These are phyloP conservation scores for Dryocosmus kuriphilus DNA, from an alignment of 2,888 invertebrate genomes.

Conservation along the genomic window DNA sequence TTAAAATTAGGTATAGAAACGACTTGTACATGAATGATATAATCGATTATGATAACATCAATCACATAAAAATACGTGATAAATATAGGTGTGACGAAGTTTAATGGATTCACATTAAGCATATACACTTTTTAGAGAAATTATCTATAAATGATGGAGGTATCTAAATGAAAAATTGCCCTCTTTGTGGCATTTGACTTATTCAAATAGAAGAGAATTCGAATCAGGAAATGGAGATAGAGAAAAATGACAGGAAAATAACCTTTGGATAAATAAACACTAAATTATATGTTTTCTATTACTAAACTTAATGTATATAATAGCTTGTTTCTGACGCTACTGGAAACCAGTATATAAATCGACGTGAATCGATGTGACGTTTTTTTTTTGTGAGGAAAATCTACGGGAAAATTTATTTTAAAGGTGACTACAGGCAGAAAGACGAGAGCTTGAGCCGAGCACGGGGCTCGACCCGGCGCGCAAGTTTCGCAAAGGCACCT, in stretches of 20 bases:
- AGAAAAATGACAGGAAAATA: not conserved
- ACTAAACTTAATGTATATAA: not conserved
- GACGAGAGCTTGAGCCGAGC: slow-evolving; percentile 54
- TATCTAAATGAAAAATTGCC: too few relatives aligned
- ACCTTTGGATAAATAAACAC: not conserved
- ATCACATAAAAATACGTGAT: too few relatives aligned
- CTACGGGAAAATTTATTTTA: slow-evolving; percentile 70
- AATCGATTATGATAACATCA: too few relatives aligned
- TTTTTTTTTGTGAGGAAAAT: slow-evolving; percentile 52
- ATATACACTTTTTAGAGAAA: too few relatives aligned
- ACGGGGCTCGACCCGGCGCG: slow-evolving; percentile 69
- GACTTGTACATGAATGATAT: too few relatives aligned
- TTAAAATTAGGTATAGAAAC: too few relatives aligned
- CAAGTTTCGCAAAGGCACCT: slow-evolving; percentile 78
- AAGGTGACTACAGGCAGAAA: slow-evolving; percentile 66
- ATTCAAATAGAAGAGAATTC: not conserved
- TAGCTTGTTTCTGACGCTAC: not conserved
- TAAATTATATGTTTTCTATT: not conserved
- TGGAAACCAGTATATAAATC: not conserved
- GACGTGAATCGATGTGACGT: not conserved
- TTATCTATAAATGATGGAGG: too few relatives aligned
- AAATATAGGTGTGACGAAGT: too few relatives aligned
- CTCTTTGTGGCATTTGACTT: not conserved
- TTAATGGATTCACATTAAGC: too few relatives aligned
- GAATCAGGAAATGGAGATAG: not conserved